Evolutionary conservation across 2,797 vertebrate genomes (phyloP), one percentile per base, ranked within the genome.

Genomic region (Graptemys geographica): DNA sequence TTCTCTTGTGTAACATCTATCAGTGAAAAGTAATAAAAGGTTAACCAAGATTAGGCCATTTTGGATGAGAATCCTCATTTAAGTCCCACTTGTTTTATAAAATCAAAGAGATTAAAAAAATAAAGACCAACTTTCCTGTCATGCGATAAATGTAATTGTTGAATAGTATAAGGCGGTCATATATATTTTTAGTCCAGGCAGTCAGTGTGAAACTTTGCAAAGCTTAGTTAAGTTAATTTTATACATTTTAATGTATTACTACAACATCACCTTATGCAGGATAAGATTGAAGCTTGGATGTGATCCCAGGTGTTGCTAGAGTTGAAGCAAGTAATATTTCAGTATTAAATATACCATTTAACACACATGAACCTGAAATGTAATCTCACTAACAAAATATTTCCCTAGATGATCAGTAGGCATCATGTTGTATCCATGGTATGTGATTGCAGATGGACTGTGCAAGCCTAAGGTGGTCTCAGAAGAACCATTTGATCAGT

Each of bases 401-500:
- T 96, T 96, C 97, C 97, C 96, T 62, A n/a, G 95, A 94, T 84
- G 93, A 97, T 97, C 92, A 83, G 94, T 74, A 95, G 92, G 87
- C 90, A 93, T 59, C 53, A n/a, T 90, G 88, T 85, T 94, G 69
- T 88, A 97, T 97, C 94, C 93, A 53, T 91, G 84, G 93, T 91
- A 91, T 95, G 91, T 88, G 93, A 86, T 82, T 97, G 81, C 97
- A 98, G 97, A 97, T 97, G 97, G 96, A 91, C 97, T 97, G 2
- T 91, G 81, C 88, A 80, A 93, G 93, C 87, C 84, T 80, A 91
- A 96, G 90, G 87, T 88, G 93, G 91, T 98, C 97, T 97, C 97
- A 84, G 51, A 97, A 97, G 98, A 94, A 92, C 28, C 79, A 90
- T 97, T 97, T 93, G 95, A 97, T 97, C 96, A 47, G 96, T 98